These are phyloP conservation scores for Epirrita christyi DNA, from an alignment of 2,888 invertebrate genomes.

Conservation along the genomic window DNA sequence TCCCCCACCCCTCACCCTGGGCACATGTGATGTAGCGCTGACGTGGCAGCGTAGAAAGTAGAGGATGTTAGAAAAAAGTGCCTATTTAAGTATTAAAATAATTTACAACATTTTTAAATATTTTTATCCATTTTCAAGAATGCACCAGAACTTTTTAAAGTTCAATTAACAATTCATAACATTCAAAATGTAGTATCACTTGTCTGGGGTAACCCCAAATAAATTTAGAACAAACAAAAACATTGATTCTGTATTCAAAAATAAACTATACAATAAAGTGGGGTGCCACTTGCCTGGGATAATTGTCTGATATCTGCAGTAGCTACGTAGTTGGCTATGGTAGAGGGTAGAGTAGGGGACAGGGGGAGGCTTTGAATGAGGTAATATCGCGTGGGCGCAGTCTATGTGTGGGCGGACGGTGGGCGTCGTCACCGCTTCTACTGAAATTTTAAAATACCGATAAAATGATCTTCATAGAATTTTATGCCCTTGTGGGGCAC, in stretches of 20 bases:
- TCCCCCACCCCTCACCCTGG: no score
- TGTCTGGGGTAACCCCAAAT: no score
- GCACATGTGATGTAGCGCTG: no score
- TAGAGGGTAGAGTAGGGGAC: constrained; percentile 19
- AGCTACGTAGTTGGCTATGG: constrained; percentile 11
- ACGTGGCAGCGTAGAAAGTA: no score
- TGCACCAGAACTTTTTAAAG: no score
- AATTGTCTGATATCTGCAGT: constrained; percentile 7
- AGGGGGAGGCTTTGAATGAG: constrained; percentile 23
- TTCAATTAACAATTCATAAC: no score
- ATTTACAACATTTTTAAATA: no score
- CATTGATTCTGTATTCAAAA: constrained; percentile 10
- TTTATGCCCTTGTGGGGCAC: not conserved
- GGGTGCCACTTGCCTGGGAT: not conserved
- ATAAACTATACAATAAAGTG: not conserved
- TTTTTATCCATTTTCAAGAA: no score
- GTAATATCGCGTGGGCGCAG: constrained; percentile 38
- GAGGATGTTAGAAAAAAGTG: no score
- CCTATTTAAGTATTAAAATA: no score
- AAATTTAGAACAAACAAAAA: not conserved
- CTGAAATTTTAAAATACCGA: constrained; percentile 32
- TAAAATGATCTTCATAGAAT: constrained; percentile 30
- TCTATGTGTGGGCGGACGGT: constrained; percentile 43
- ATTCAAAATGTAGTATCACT: no score
- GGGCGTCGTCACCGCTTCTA: constrained; percentile 37